Base-by-base conservation (phyloP, 1,140 invertebrate genomes). In the Zaprionus africanus region DNA sequence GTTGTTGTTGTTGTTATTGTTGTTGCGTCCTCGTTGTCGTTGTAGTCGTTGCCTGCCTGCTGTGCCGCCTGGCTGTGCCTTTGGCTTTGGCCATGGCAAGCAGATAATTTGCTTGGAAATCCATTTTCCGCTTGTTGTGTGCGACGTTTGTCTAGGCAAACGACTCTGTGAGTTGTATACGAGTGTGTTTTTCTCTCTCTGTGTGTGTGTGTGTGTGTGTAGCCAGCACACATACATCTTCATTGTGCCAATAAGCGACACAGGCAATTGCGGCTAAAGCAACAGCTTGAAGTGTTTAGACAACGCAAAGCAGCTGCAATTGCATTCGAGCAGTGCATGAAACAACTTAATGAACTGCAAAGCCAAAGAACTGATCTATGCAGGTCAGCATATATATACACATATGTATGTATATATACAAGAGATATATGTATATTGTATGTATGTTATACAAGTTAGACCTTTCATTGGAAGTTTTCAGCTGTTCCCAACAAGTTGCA, bases 51-150 rank as follows among this genome's bases (percentile, higher is more conserved):
- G 64, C 34, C 26, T 43, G 43, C 51, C 46, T 28, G 64, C 13
- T 19, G 28, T 26, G 46, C 15, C 24, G 28, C 43, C 22, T 67
- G 11, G 28, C 38, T 54, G 49, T 65, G 34, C 24, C 15, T 73
- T 70, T 68, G 68, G 64, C 62, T 76, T 70, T 75, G 74, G 64
- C 56, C 41, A 68, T 69, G 79, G 61, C 75, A 66, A 62, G 72
- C 80, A 83, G 81, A 91, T 91, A 87, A 91, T 91, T 91, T 91
- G 87, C 87, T 91, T 81, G 76, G 75, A 84, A 91, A 91, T 85
- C 87, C 83, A 91, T 91, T 91, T 91, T 91, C 83, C 83, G 81
- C 69, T 78, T 74, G 78, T 81, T 86, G 75, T 72, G 60, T 80
- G 60, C 60, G 56, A 46, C 51, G 56, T 58, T 56, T 65, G 68